Conservation (phyloP, 2,888 invertebrate species). For the Diaphora mendica region DNA sequence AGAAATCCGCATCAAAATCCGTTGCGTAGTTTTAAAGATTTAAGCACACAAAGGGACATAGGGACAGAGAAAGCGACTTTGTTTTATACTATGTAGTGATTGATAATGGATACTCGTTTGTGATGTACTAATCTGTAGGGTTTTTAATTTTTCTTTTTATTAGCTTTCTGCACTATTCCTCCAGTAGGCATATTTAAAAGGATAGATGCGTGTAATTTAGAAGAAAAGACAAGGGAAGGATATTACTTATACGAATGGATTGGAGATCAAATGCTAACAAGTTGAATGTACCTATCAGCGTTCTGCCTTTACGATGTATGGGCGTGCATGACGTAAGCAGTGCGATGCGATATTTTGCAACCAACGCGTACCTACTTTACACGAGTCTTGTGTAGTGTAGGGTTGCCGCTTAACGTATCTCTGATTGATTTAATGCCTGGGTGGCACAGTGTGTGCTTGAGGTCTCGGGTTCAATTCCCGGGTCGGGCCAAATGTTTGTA, state of each 20-base stretch:
- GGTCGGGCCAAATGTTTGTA: no score
- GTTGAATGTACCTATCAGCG: neutral
- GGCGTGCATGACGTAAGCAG: conserved; percentile 31
- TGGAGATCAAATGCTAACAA: neutral
- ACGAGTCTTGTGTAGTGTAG: conserved; percentile 18
- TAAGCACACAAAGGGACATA: no score
- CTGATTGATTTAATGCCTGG: no score
- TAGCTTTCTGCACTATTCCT: no score
- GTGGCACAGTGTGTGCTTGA: no score
- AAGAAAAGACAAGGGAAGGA: neutral
- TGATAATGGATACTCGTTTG: neutral
- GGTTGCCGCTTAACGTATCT: conserved; percentile 19
- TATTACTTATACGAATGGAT: neutral
- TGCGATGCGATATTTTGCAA: conserved; percentile 45
- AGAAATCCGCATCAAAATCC: no score
- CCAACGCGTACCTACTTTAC: conserved; percentile 17
- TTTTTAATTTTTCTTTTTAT: no score
- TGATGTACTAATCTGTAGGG: neutral
- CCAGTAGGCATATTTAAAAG: no score
- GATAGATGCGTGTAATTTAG: neutral
- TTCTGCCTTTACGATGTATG: conserved; percentile 10
- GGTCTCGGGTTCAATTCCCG: no score
- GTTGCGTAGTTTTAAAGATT: no score
- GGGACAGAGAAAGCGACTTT: no score
- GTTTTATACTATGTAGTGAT: no score